Conservation (phyloP, 2,888 invertebrate genomes). For the Dioctria rufipes region DNA sequence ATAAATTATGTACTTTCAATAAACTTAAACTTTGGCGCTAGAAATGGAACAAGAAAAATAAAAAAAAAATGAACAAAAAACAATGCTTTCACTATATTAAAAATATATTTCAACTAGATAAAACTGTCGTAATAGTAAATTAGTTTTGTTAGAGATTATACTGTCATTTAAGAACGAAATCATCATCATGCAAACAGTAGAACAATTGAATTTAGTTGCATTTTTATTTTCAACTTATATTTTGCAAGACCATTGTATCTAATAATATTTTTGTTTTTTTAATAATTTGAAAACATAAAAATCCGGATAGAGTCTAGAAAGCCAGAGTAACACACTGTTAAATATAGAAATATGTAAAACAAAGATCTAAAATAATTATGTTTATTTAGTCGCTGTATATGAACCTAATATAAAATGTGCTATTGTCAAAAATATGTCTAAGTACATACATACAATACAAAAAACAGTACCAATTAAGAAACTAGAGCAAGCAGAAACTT, state of each 20-base stretch:
- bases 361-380: no score
- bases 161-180: background rate
- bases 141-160: slow-evolving; percentile 22
- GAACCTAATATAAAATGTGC: background rate
- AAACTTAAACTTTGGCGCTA: slow-evolving; percentile 1
- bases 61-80: background rate
- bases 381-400: background rate
- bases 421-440: background rate
- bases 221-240: background rate
- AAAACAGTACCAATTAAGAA: background rate
- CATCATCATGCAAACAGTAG: background rate
- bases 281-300: no score
- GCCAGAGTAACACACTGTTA: no score
- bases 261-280: no score
- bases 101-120: slow-evolving; percentile 20
- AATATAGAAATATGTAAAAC: no score
- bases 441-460: background rate
- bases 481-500: background rate
- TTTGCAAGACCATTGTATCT: no score
- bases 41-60: background rate
- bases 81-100: slow-evolving; percentile 17
- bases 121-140: slow-evolving; percentile 31
- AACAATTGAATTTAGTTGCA: slow-evolving; percentile 24
- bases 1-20: background rate
- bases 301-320: no score